These are phyloP conservation scores for Cyprinella venusta DNA, from an alignment of 2,797 vertebrate genomes.

Conservation along the genomic window DNA sequence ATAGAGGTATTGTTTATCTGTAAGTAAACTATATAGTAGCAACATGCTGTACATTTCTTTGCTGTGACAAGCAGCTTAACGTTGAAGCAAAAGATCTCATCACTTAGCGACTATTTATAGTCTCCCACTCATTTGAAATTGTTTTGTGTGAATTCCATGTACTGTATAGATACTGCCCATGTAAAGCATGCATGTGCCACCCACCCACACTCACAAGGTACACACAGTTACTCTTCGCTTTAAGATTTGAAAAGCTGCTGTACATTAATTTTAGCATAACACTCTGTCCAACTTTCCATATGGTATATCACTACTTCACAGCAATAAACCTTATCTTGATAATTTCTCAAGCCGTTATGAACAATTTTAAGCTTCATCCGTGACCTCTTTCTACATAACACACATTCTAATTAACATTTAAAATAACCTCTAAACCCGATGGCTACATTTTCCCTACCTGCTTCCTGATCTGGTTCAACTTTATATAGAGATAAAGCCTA, in stretches of 20 bases:
- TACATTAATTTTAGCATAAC: slow-evolving; percentile 4
- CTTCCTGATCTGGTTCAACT: slow-evolving; percentile 13
- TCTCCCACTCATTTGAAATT: neutral
- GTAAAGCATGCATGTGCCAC: neutral
- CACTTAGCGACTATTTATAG: slow-evolving; percentile 25
- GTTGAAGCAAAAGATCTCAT: slow-evolving; percentile 1
- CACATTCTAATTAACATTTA: slow-evolving; percentile 47
- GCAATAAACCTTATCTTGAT: slow-evolving; percentile 21
- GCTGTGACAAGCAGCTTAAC: too few species aligned
- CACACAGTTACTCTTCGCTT: neutral
- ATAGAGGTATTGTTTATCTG: neutral
- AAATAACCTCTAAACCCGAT: slow-evolving; percentile 38
- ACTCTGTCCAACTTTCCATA: neutral
- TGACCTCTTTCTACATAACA: slow-evolving; percentile 3
- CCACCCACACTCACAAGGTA: neutral
- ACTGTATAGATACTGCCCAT: neutral
- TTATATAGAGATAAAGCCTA: slow-evolving; percentile 37
- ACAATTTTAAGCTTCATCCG: neutral
- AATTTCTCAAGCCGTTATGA: neutral
- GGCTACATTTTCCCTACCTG: neutral
- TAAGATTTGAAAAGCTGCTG: slow-evolving; percentile 23
- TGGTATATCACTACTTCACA: slow-evolving; percentile 25
- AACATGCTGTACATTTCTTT: neutral
- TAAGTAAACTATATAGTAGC: neutral
- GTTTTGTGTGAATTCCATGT: slow-evolving; percentile 21